Evolutionary conservation across 2,888 invertebrate genomes (phyloP).

Genomic region (Rhamphomyia laevipes): DNA sequence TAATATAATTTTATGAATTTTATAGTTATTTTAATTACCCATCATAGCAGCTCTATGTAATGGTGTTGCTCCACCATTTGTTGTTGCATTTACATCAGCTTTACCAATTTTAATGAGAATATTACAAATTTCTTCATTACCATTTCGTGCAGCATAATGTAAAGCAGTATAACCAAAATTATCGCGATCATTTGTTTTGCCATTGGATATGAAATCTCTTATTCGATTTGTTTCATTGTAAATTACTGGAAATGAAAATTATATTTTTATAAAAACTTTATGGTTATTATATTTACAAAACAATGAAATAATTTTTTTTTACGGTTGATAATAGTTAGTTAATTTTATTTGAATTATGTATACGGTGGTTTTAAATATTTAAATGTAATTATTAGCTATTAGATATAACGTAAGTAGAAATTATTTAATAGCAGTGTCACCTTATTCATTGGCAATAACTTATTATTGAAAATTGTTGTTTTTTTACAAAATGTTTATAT

Average conservation of each 20-base stretch:
- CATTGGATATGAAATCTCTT: conserved; percentile 43
- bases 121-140: conserved; percentile 57
- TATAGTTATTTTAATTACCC: conserved; percentile 38
- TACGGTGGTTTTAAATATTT: not conserved
- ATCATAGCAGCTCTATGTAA: conserved; percentile 71
- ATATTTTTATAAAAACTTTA: no score
- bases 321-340: not conserved
- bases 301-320: not conserved
- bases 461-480: no score
- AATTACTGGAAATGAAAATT: conserved; percentile 45
- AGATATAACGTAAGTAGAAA: no score
- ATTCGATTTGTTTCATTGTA: conserved; percentile 60
- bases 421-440: no score
- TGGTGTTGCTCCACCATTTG: conserved; percentile 70
- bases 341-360: not conserved
- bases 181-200: conserved; percentile 51
- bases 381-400: no score
- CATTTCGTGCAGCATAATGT: conserved; percentile 80
- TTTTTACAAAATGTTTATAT: no score
- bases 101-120: conserved; percentile 51
- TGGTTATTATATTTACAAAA: no score
- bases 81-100: conserved; percentile 61
- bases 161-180: conserved; percentile 75
- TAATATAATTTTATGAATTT: not conserved
- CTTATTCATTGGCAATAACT: no score